Base-by-base conservation (phyloP, 2,888 invertebrate genomes). In the Phasia obesa region DNA sequence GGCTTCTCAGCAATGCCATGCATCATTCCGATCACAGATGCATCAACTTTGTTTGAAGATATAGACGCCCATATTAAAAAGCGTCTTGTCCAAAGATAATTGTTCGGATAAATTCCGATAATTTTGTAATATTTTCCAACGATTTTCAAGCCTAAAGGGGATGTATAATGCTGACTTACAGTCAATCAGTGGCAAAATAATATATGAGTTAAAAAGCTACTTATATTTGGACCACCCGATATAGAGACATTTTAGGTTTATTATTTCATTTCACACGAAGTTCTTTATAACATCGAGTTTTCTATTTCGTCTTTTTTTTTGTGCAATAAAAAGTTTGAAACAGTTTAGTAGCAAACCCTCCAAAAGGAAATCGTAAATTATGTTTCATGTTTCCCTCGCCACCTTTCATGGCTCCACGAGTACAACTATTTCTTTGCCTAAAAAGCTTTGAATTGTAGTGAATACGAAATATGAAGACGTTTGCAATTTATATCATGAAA, bases 191-290 rank as follows among this genome's bases (percentile, higher is more conserved):
- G n/a, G n/a, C n/a, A n/a, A n/a, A n/a, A n/a, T n/a, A n/a, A n/a
- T n/a, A n/a, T n/a, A n/a, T n/a, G n/a, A n/a, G n/a, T n/a, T n/a
- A n/a, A n/a, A n/a, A n/a, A n/a, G 27, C 27, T 27, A 27, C 4
- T 5, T 5, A 77, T 81, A 78, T 74, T 67, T 77, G 35, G 73
- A 62, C n/a, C n/a, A n/a, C n/a, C n/a, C n/a, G n/a, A n/a, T n/a
- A n/a, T n/a, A n/a, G n/a, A n/a, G 53, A 64, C 74, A 64, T 78
- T 78, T 31, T 1, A 31, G 9, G 1, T 31, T 78, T 77, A 77
- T 82, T 82, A 64, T 82, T 74, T 73, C 42, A 65, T 71, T 71
- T 57, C 23, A 23, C 57, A 27, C 38, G 11, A 35, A 38, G 17
- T 35, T 55, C 55, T 47, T 62, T 25, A 15, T 17, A n/a, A 25